Base-by-base conservation (phyloP, 2,797 vertebrate genomes). In the Dallia pectoralis region DNA sequence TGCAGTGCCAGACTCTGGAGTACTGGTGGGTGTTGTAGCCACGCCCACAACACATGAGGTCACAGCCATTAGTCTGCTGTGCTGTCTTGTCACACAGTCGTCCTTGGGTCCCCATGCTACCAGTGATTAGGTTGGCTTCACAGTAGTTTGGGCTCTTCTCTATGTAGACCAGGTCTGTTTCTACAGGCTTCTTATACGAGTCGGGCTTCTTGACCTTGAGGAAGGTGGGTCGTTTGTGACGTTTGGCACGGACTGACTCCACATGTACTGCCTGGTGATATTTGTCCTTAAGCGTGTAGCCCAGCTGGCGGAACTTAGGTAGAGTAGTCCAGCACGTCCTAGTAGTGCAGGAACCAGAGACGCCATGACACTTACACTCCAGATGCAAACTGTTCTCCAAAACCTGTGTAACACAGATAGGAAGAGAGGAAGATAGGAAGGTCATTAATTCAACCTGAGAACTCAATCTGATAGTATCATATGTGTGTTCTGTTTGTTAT, bases 1-100 rank as follows among this genome's bases (percentile, higher is more conserved):
- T 98, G 91, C 97, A 99, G 90, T 99, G 97, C 97, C 97, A 99
- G 40, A 98, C 96, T 0, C 96, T 90, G 0, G 96, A 96, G 77
- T 99, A 99, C 87, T 99, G 97, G 88, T 99, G 97, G 0, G 97
- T 99, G 89, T 99, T 96, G 87, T 99, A 97, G 74, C 97, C 97
- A 0, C 97, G 94, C 1, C 96, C 97, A 0, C 97, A 99, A 86
- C 97, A 99, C 97, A 99, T 97, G 75, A 97, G 93, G 83, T 97
- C 97, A 0, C 97, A 99, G 90, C 96, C 95, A 0, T 95, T 96
- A 83, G 95, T 92, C 85, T 98, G 96, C 74, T 87, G 95, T 0
- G 95, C 95, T 0, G 97, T 99, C 89, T 96, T 97, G 94, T 99
- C 98, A 91, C 97, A 99, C 87, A 96, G 93, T 30, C 97, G 93